These are phyloP conservation scores for Danaus melanippus DNA, from an alignment of 1,140 invertebrate genomes.

Conservation along the genomic window DNA sequence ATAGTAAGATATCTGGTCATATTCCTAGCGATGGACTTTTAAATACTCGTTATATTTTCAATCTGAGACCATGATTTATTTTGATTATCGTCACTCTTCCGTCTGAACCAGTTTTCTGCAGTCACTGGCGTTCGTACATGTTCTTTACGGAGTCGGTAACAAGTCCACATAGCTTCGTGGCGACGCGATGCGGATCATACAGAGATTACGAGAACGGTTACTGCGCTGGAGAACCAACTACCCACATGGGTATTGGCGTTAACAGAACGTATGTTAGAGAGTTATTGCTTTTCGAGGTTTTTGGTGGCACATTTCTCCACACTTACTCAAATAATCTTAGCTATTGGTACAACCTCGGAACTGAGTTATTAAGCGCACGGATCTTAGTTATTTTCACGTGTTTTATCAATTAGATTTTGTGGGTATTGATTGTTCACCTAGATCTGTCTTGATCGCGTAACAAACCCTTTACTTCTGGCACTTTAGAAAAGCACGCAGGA, in stretches of 20 bases:
- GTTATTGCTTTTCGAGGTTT: neutral
- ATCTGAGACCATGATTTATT: neutral
- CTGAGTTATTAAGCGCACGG: too few species aligned
- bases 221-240: slow-evolving; percentile 22
- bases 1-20: too few species aligned
- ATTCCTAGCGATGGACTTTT: too few species aligned
- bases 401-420: too few species aligned
- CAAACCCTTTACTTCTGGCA: too few species aligned
- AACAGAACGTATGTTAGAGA: slow-evolving; percentile 38
- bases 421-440: too few species aligned
- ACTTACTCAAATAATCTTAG: neutral
- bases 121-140: slow-evolving; percentile 81
- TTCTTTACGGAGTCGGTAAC: slow-evolving; percentile 80
- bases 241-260: slow-evolving; percentile 55
- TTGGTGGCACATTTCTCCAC: neutral
- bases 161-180: slow-evolving; percentile 75
- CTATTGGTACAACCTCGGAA: neutral
- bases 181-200: slow-evolving; percentile 47
- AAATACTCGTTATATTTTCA: too few species aligned
- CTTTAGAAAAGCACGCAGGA: too few species aligned
- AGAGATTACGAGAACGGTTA: slow-evolving; percentile 31
- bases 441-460: too few species aligned
- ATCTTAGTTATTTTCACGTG: too few species aligned
- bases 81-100: neutral
- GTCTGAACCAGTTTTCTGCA: slow-evolving; percentile 75